Conservation (phyloP, 2,113 vertebrate genomes). For the Lagopus muta region DNA sequence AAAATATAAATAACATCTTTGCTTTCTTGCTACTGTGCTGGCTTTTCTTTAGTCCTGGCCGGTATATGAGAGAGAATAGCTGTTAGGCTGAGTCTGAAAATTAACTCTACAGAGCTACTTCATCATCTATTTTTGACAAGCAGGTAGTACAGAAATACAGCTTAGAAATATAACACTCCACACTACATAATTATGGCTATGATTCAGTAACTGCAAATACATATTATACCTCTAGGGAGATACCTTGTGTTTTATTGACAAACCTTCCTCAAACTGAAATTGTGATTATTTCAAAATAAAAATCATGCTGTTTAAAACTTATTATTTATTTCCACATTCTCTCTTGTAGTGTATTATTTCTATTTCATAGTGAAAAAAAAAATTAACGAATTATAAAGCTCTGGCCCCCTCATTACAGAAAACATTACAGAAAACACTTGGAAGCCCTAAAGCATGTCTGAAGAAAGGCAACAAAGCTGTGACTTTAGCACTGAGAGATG, state of each 20-base stretch:
- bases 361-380: neutral
- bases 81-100: neutral
- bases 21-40: slow-evolving; percentile 16
- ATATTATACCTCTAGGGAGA: neutral
- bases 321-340: neutral
- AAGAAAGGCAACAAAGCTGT: too few relatives aligned
- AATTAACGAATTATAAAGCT: neutral
- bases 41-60: neutral
- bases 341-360: neutral
- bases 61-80: neutral
- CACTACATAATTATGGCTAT: neutral
- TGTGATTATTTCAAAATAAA: neutral
- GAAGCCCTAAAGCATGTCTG: too few relatives aligned
- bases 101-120: neutral
- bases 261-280: neutral
- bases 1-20: slow-evolving; percentile 39
- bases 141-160: neutral
- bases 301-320: neutral
- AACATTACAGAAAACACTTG: too few relatives aligned
- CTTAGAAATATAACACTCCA: neutral
- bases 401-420: too few relatives aligned
- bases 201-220: neutral
- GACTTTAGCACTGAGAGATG: too few relatives aligned
- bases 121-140: neutral
- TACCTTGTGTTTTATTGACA: neutral